phyloP scores from a whole-genome alignment of 2,888 invertebrate species.

The Drosophila multiciliata region DNA sequence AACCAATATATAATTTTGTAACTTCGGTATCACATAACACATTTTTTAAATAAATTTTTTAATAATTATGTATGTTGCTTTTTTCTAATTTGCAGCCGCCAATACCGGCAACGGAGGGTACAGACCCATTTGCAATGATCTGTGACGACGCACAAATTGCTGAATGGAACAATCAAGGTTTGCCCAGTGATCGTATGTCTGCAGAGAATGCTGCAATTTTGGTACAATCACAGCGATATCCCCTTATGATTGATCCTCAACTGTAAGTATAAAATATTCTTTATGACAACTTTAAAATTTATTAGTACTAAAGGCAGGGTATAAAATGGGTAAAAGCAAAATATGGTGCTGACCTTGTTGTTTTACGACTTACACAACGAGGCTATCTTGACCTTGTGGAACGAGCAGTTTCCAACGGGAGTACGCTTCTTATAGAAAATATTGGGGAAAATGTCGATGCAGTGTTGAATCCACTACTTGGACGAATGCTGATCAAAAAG shows the following conservation, averaged over 20 bases:
- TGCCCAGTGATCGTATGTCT: slow-evolving; percentile 97
- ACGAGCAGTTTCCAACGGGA: slow-evolving; percentile 90
- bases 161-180: slow-evolving; percentile 96
- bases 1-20: no score
- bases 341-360: slow-evolving; percentile 90
- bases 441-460: slow-evolving; percentile 96
- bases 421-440: slow-evolving; percentile 93
- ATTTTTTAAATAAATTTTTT: neutral
- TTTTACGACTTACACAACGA: slow-evolving; percentile 91
- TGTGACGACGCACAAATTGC: slow-evolving; percentile 97
- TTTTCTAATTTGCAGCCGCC: slow-evolving; percentile 85
- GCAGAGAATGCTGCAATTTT: slow-evolving; percentile 97
- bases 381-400: slow-evolving; percentile 94
- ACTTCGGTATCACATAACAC: no score
- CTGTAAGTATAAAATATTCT: slow-evolving; percentile 84
- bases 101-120: slow-evolving; percentile 91
- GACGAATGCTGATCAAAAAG: slow-evolving; percentile 94
- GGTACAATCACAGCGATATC: slow-evolving; percentile 95
- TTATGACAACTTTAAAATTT: neutral
- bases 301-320: slow-evolving; percentile 88
- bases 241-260: slow-evolving; percentile 97
- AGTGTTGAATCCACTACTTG: slow-evolving; percentile 94
- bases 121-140: slow-evolving; percentile 93
- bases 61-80: neutral
- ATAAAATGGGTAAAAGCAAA: slow-evolving; percentile 98